phyloP scores from a whole-genome alignment of 2,888 invertebrate genomes.

The Amphiduros pacificus region DNA sequence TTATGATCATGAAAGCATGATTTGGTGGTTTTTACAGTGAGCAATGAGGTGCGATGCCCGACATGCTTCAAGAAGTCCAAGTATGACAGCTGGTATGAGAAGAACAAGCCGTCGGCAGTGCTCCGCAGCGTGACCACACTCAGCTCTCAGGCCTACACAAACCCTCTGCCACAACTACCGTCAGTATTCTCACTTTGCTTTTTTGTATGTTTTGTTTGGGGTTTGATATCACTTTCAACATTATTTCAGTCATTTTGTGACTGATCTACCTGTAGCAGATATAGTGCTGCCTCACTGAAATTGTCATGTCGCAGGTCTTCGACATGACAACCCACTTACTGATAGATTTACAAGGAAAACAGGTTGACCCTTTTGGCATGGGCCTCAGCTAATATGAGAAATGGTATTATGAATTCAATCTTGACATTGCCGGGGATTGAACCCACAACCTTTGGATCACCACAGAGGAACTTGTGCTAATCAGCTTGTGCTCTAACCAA shows the following conservation, averaged over 20 bases:
- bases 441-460: no score
- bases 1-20: background rate
- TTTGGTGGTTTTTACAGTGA: slow-evolving; percentile 35
- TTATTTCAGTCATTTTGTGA: no score
- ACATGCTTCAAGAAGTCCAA: slow-evolving; percentile 43
- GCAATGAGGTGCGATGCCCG: slow-evolving; percentile 46
- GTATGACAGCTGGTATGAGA: slow-evolving; percentile 43
- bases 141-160: slow-evolving; percentile 41
- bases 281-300: background rate
- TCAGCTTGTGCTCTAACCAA: no score
- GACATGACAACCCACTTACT: background rate
- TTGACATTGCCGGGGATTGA: no score
- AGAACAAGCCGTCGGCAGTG: slow-evolving; percentile 44
- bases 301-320: background rate
- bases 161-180: slow-evolving; percentile 39
- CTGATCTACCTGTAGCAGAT: no score
- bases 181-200: slow-evolving; percentile 1
- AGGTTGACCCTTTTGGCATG: no score
- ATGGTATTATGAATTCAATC: no score
- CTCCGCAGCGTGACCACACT: slow-evolving; percentile 41
- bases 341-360: background rate
- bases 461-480: no score
- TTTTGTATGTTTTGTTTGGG: background rate
- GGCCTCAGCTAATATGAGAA: no score
- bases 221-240: no score